A percentile compares a stretch with the other conserved stretches of the same genome.
Conservation (phyloP, 1,140 invertebrate genomes). For the Gerris buenoi region DNA sequence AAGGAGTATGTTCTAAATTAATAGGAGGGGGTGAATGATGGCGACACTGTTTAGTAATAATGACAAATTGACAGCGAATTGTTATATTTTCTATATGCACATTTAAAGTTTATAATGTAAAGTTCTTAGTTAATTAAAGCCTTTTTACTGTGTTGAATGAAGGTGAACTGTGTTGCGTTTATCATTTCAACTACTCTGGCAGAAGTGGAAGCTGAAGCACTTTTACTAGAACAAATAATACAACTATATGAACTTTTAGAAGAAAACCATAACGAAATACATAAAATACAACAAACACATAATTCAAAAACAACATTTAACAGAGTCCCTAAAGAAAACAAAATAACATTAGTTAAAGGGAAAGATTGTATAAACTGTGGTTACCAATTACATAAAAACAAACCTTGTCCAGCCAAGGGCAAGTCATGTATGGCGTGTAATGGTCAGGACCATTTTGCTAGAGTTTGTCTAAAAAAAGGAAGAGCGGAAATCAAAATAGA, state of each 20-base stretch:
- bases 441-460: background rate
- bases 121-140: too few relatives aligned
- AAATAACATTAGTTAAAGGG: background rate
- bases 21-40: too few relatives aligned
- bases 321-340: background rate
- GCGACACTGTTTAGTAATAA: too few relatives aligned
- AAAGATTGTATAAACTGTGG: background rate
- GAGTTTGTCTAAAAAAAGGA: background rate
- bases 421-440: background rate
- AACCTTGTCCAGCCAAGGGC: background rate
- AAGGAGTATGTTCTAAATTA: too few relatives aligned
- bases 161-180: too few relatives aligned
- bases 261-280: background rate
- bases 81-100: too few relatives aligned
- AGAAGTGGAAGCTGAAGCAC: background rate
- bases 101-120: too few relatives aligned
- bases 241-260: background rate
- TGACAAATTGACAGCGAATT: too few relatives aligned
- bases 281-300: background rate
- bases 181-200: background rate
- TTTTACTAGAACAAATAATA: background rate
- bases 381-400: background rate
- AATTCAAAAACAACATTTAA: background rate
- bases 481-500: background rate
- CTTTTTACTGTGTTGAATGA: too few relatives aligned